phyloP scores from a whole-genome alignment of 2,113 vertebrate genomes.

The Orthonyx spaldingii region DNA sequence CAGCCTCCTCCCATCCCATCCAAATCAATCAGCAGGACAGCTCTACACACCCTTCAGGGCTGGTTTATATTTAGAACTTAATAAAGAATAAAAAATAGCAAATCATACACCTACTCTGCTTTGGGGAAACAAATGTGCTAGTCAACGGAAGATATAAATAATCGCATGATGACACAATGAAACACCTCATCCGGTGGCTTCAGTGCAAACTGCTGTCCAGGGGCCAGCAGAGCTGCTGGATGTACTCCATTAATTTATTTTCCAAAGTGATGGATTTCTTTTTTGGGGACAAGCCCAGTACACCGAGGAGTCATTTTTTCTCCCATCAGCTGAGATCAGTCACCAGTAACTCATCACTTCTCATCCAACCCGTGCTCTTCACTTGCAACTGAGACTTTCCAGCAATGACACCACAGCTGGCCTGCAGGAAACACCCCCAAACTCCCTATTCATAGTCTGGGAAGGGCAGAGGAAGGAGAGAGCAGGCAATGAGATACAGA shows the following conservation, averaged over 20 bases:
- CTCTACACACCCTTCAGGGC: not conserved
- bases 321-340: slow-evolving; percentile 15
- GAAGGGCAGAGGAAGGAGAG: slow-evolving; percentile 12
- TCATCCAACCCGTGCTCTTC: not conserved
- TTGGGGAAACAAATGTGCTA: slow-evolving; percentile 36
- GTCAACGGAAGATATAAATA: slow-evolving; percentile 50
- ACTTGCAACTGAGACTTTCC: not conserved
- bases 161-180: not conserved
- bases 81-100: slow-evolving; percentile 56
- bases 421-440: slow-evolving; percentile 42
- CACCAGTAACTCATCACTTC: not conserved
- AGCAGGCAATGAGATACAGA: not conserved
- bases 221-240: not conserved
- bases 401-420: not conserved
- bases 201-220: not conserved
- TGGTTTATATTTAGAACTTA: slow-evolving; percentile 58
- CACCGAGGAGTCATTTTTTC: not conserved
- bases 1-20: slow-evolving; percentile 22
- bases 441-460: not conserved
- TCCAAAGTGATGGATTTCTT: not conserved
- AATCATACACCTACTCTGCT: slow-evolving; percentile 25
- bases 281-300: not conserved
- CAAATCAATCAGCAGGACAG: slow-evolving; percentile 45
- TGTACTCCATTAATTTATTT: not conserved
- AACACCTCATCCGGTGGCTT: not conserved